Evolutionary conservation across 2,797 vertebrate species (phyloP), one percentile per base, ranked within the genome.

Genomic region (Macropodus opercularis): DNA sequence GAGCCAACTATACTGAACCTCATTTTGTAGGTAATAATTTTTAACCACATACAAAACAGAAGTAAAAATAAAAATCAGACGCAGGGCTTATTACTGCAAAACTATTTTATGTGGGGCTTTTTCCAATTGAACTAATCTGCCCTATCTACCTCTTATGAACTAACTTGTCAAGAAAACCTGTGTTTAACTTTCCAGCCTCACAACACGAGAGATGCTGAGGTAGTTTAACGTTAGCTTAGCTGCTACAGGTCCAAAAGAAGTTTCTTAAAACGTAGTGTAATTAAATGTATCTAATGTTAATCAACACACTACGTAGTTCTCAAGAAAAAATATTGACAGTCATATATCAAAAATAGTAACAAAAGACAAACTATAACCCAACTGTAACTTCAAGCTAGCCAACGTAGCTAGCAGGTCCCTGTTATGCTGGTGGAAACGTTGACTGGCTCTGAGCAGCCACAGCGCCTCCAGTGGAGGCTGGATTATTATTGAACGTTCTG

Each of bases 381-480:
- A 56, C 11, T 63, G 12, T 9, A 46, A 52, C 42, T 69, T 48
- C 1, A 10, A 32, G 19, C 41, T 38, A 56, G 38, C 31, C 35
- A 44, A 21, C 23, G n/a, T 17, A 0, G 43, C 44, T 61, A 48
- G 8, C 48, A 31, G 12, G 12, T 21, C 8, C 9, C 4, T 6
- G 5, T 43, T 50, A 56, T 32, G n/a, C 48, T 24, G 3, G 5
- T 38, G 13, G n/a, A 39, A 9, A 62, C 49, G 59, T 61, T 63
- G 14, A 22, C 44, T 41, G 7, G 9, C 12, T 23, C 3, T 38
- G n/a, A 22, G n/a, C n/a, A 44, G 43, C 70, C 67, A 60, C 23
- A 36, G 24, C 72, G 43, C 79, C 75, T 18, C 78, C 13, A 55
- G 50, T n/a, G 80, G 77, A 15, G 3, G 0, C 0, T 4, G 4